These are phyloP conservation scores for Rattus norvegicus DNA, from an alignment of 2,113 vertebrate species.

Conservation along the genomic window GRCr8 NC_086029.1:31228501-31229000, in stretches of 20 bases:
- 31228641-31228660: not conserved
- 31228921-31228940: not conserved
- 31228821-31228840: not conserved
- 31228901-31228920: constrained; percentile 13
- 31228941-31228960: not conserved
- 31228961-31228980: not conserved
- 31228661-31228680: not conserved
- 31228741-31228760: constrained; percentile 7
- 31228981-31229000: not conserved
- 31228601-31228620: not conserved
- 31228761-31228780: constrained; percentile 12
- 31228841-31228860: not conserved
- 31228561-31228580: not conserved
- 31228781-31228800: not conserved
- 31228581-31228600: not conserved
- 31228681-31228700: not conserved
- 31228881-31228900: not conserved
- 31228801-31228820: not conserved
- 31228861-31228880: not conserved
- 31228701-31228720: not conserved
- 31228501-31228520: not conserved
- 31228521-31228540: not conserved
- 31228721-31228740: not conserved
- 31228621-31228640: not conserved
- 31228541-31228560: not conserved